These are phyloP conservation scores for Caradrina kadenii DNA, from an alignment of 2,888 invertebrate species.

Conservation along the genomic window DNA sequence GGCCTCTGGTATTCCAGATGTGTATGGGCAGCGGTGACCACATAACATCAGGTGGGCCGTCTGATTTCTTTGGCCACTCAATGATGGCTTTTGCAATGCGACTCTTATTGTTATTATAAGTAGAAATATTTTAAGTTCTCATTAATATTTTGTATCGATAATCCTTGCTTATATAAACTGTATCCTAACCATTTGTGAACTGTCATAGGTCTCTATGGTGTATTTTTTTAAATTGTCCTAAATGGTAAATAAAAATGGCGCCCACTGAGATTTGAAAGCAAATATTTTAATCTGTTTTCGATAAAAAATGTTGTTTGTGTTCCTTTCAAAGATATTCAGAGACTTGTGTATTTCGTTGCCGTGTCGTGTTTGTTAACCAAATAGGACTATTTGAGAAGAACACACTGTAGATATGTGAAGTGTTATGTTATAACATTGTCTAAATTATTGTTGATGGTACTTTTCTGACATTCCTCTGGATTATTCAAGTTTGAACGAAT, in stretches of 20 bases:
- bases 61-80: no score
- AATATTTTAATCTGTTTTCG: background rate
- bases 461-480: slow-evolving; percentile 84
- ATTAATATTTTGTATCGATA: background rate
- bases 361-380: slow-evolving; percentile 17
- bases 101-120: background rate
- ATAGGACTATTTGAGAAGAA: background rate
- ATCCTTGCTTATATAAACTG: slow-evolving; percentile 30
- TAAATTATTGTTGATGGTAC: slow-evolving; percentile 71
- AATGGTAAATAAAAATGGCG: slow-evolving; percentile 6
- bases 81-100: no score
- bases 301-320: background rate
- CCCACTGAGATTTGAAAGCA: background rate
- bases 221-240: slow-evolving; percentile 11
- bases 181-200: slow-evolving; percentile 5
- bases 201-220: slow-evolving; percentile 4
- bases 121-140: background rate
- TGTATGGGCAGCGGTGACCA: no score
- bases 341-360: background rate
- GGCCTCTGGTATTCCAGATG: no score
- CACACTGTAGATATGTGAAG: slow-evolving; percentile 54
- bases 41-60: no score
- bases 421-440: slow-evolving; percentile 68
- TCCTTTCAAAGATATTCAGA: background rate
- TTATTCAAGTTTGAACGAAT: slow-evolving; percentile 80